Percentiles rank a stretch among this genome's conserved stretches.
Evolutionary conservation across 2,888 invertebrate species (phyloP).

Genomic region (Galerucella calmariensis): DNA sequence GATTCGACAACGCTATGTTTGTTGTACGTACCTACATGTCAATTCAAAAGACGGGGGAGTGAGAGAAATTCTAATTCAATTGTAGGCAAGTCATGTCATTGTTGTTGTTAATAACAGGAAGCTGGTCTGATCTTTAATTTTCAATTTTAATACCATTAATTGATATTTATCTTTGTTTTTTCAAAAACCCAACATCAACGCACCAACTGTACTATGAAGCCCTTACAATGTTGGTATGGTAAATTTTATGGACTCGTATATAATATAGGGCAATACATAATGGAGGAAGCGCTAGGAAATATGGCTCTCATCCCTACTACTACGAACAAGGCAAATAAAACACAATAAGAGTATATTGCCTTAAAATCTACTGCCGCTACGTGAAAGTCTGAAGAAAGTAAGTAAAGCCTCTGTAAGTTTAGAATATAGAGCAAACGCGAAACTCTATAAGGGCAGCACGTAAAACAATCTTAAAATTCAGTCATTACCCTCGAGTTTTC

Average conservation of each 20-base stretch:
- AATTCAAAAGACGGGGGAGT: neutral
- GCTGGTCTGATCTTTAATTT: neutral
- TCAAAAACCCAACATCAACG: too few relatives aligned
- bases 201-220: neutral
- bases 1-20: constrained; percentile 16
- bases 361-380: constrained; percentile 15
- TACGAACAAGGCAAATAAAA: constrained; percentile 15
- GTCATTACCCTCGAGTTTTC: too few relatives aligned
- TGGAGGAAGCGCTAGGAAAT: neutral
- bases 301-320: neutral
- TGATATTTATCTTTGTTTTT: too few relatives aligned
- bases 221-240: neutral
- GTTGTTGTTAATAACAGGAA: constrained; percentile 13
- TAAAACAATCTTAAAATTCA: too few relatives aligned
- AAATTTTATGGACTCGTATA: neutral
- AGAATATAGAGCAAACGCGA: too few relatives aligned
- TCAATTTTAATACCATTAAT: too few relatives aligned
- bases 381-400: constrained; percentile 12
- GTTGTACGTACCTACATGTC: neutral
- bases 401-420: neutral
- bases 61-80: constrained; percentile 6
- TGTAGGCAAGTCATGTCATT: constrained; percentile 8
- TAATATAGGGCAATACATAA: constrained; percentile 2
- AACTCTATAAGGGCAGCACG: too few relatives aligned
- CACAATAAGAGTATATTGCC: constrained; percentile 12